Evolutionary conservation across 2,888 invertebrate species (phyloP), one percentile per base, ranked within the genome.

Genomic region (Clostera curtula): DNA sequence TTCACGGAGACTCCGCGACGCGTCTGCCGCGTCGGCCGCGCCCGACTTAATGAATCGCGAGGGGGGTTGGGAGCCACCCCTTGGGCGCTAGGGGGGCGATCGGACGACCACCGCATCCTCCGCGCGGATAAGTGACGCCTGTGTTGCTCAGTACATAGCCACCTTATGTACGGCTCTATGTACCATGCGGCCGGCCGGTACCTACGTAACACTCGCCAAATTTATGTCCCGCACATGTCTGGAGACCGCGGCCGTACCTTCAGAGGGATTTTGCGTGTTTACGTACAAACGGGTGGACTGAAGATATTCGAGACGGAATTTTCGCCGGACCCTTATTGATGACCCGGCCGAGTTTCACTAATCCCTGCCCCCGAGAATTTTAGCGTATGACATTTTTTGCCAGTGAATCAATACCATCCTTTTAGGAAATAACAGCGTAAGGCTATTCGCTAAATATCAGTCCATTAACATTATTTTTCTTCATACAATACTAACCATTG

Each of bases 211-310:
- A 72, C 68, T 76, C 72, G 72, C 82, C 82, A 80, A 82, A 82
- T 83, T 83, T 83, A 82, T 83, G 82, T 82, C 76, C 79, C 77
- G 82, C 77, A 82, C 82, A 83, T 83, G 82, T 80, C 82, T 83
- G 59, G 76, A 76, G 79, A 80, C 82, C 82, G 79, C 82, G 80
- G 72, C 56, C 39, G 72, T 76, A 79, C 82, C 80, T 82, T 80
- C 71, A 66, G 77, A 77, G 77, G 80, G 82, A 79, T 79, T 82
- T 80, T 77, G 79, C 79, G 80, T 82, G 82, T 80, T 76, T 79
- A 77, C 77, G 71, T 68, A 76, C 70, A 68, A 72, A 70, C 70
- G 63, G 59, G 60, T 64, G 57, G 49, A 56, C 55, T 66, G 59
- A 74, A 76, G 75, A 76, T 79, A 80, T 79, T 76, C 54, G 70